phyloP scores from a whole-genome alignment of 2,888 invertebrate genomes.

The Synanthedon tipuliformis region DNA sequence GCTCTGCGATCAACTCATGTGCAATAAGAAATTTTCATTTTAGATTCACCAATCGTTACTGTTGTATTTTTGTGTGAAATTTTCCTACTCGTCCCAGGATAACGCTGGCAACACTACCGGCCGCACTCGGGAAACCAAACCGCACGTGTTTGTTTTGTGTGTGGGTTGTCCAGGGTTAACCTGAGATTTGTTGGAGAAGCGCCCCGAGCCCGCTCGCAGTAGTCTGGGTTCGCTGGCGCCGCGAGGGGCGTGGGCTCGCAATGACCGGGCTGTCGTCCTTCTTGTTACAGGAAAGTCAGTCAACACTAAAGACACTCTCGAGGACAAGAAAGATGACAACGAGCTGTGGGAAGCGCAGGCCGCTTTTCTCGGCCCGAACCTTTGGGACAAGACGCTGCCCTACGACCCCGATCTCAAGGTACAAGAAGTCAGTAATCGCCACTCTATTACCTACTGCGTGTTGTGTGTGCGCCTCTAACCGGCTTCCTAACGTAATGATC shows the following conservation, averaged over 20 bases:
- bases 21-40: too few relatives aligned
- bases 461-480: slow-evolving; percentile 37
- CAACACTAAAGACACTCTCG: slow-evolving; percentile 72
- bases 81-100: slow-evolving; percentile 4
- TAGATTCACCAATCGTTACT: neutral
- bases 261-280: slow-evolving; percentile 42
- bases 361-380: slow-evolving; percentile 94
- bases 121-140: neutral
- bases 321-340: slow-evolving; percentile 83
- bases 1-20: too few relatives aligned
- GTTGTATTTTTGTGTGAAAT: neutral
- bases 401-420: slow-evolving; percentile 97
- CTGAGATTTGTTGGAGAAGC: neutral
- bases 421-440: slow-evolving; percentile 74
- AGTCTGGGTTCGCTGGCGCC: slow-evolving; percentile 4
- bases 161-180: neutral
- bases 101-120: slow-evolving; percentile 4
- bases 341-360: slow-evolving; percentile 94
- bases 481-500: slow-evolving; percentile 28
- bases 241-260: slow-evolving; percentile 20
- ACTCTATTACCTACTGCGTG: slow-evolving; percentile 58
- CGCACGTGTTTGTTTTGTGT: too few relatives aligned
- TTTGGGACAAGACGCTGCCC: slow-evolving; percentile 94
- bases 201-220: slow-evolving; percentile 4
- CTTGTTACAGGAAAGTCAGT: slow-evolving; percentile 74